Evolutionary conservation across 2,888 invertebrate genomes (phyloP).

Genomic region (Dysmachus trigonus): DNA sequence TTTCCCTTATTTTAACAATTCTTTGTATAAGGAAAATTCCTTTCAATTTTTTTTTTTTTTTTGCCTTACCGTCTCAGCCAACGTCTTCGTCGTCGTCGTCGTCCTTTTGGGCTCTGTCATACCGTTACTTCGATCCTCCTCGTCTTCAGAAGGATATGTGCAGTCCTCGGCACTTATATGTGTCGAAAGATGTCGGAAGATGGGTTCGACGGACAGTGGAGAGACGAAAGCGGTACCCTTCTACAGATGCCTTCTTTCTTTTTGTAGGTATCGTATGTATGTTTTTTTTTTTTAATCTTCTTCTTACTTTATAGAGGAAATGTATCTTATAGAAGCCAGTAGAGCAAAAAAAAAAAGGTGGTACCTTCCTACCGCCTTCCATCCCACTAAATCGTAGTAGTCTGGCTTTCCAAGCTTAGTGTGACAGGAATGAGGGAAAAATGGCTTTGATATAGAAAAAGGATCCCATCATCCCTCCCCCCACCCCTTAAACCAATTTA

Average conservation of each 20-base stretch:
- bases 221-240: background rate
- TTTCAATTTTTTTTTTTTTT: background rate
- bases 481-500: background rate
- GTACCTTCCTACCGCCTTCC: background rate
- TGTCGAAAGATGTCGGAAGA: background rate
- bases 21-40: conserved; percentile 42
- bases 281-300: background rate
- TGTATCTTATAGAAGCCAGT: conserved; percentile 14
- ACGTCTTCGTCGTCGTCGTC: background rate
- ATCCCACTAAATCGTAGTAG: background rate
- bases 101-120: background rate
- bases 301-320: conserved; percentile 15
- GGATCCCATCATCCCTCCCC: background rate
- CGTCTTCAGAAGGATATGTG: background rate
- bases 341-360: background rate
- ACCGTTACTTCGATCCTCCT: conserved; percentile 32
- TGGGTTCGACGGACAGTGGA: background rate
- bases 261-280: too few species aligned
- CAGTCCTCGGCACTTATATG: conserved; percentile 16
- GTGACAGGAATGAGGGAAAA: background rate
- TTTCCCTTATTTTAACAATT: conserved; percentile 41
- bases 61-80: background rate
- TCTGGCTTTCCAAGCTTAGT: background rate
- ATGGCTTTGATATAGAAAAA: background rate
- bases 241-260: conserved; percentile 21